Evolutionary conservation across 2,888 invertebrate species (phyloP).

Genomic region (Aspidiotus destructor): DNA sequence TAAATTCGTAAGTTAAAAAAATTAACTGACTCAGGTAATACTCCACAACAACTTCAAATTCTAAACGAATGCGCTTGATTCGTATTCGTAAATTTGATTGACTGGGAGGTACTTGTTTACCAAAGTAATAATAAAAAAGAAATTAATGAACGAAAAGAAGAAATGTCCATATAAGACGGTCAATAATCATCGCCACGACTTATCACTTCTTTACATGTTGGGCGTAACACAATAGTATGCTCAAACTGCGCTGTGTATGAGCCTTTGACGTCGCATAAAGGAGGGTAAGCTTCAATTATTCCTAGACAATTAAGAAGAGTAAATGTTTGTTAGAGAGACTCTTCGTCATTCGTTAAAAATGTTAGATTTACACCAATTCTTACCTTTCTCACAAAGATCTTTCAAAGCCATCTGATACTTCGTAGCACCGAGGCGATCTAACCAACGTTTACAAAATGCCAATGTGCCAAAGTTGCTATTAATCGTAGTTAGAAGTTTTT

Average conservation of each 20-base stretch:
- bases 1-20: too few species aligned
- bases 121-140: too few species aligned
- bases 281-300: constrained; percentile 96
- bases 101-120: too few species aligned
- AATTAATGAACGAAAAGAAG: neutral
- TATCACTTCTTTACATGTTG: constrained; percentile 96
- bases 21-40: too few species aligned
- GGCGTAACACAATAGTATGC: constrained; percentile 92
- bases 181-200: constrained; percentile 94
- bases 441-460: constrained; percentile 98
- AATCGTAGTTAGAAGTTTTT: constrained; percentile 78
- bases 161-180: constrained; percentile 36
- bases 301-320: constrained; percentile 33
- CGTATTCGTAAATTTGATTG: too few species aligned
- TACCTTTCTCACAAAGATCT: constrained; percentile 91
- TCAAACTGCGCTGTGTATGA: constrained; percentile 99
- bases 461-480: constrained; percentile 95
- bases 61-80: too few species aligned
- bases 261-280: constrained; percentile 91
- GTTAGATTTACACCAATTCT: neutral
- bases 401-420: constrained; percentile 98
- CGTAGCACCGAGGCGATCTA: constrained; percentile 91
- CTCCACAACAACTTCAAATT: too few species aligned
- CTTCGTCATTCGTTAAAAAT: constrained; percentile 19
- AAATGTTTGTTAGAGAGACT: neutral